Evolutionary conservation across 2,888 invertebrate species (phyloP).

Genomic region (Mimachlamys varia): DNA sequence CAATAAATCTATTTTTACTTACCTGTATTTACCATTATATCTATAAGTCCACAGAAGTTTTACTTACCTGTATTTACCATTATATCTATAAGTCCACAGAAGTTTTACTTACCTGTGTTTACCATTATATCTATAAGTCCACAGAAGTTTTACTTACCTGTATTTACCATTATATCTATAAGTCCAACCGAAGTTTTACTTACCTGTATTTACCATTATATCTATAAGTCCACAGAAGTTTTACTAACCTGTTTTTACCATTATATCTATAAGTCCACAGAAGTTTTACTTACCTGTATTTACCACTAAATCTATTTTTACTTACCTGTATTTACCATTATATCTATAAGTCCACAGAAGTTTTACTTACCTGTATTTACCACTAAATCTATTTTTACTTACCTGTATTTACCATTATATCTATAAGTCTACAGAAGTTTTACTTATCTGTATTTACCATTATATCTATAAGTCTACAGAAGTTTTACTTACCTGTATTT

Average conservation of each 20-base stretch:
- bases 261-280: not conserved
- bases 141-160: too few species aligned
- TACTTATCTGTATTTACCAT: not conserved
- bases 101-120: not conserved
- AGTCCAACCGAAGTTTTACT: not conserved
- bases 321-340: not conserved
- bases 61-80: not conserved
- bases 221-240: too few species aligned
- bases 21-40: not conserved
- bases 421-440: not conserved
- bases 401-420: not conserved
- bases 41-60: too few species aligned
- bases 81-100: not conserved
- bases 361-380: not conserved
- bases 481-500: not conserved
- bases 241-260: not conserved
- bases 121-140: not conserved
- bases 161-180: not conserved
- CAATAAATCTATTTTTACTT: not conserved
- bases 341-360: not conserved
- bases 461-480: not conserved
- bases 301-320: not conserved
- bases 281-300: not conserved
- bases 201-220: not conserved
- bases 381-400: not conserved